Evolutionary conservation across 2,113 vertebrate species (phyloP).

Genomic region (Andinoacara biseriatus): DNA sequence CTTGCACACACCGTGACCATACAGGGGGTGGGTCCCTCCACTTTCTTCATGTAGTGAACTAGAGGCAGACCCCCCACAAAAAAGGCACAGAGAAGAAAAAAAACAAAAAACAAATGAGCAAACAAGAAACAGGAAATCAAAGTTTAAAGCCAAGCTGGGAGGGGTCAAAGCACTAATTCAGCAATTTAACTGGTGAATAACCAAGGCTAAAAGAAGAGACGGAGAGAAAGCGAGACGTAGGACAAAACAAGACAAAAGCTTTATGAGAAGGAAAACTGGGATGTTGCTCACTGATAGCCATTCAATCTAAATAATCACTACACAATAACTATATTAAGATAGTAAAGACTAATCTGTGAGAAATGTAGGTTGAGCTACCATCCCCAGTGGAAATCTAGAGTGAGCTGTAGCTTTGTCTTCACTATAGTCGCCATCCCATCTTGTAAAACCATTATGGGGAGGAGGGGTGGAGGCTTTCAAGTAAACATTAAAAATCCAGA

Average conservation of each 20-base stretch:
- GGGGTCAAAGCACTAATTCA: slow-evolving; percentile 59
- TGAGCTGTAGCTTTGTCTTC: slow-evolving; percentile 37
- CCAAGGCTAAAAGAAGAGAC: neutral
- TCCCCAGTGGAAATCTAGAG: slow-evolving; percentile 16
- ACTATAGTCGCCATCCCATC: slow-evolving; percentile 43
- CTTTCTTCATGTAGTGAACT: slow-evolving; percentile 97
- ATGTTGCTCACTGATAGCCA: neutral
- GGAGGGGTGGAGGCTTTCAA: slow-evolving; percentile 54
- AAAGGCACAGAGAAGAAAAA: no score
- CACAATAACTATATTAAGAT: neutral
- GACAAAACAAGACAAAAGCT: neutral
- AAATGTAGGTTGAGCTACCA: neutral
- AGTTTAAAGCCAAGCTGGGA: slow-evolving; percentile 26
- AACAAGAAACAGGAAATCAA: slow-evolving; percentile 40
- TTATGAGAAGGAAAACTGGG: neutral
- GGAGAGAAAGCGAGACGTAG: neutral
- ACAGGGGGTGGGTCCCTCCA: slow-evolving; percentile 95
- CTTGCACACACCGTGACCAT: slow-evolving; percentile 98
- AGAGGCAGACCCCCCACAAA: slow-evolving; percentile 13
- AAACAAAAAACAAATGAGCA: neutral
- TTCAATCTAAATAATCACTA: neutral
- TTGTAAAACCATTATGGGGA: slow-evolving; percentile 61
- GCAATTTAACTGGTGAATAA: slow-evolving; percentile 30
- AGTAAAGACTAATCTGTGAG: neutral
- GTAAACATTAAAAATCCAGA: slow-evolving; percentile 77